phyloP scores from a whole-genome alignment of 2,113 vertebrate genomes.

The Rhea pennata region DNA sequence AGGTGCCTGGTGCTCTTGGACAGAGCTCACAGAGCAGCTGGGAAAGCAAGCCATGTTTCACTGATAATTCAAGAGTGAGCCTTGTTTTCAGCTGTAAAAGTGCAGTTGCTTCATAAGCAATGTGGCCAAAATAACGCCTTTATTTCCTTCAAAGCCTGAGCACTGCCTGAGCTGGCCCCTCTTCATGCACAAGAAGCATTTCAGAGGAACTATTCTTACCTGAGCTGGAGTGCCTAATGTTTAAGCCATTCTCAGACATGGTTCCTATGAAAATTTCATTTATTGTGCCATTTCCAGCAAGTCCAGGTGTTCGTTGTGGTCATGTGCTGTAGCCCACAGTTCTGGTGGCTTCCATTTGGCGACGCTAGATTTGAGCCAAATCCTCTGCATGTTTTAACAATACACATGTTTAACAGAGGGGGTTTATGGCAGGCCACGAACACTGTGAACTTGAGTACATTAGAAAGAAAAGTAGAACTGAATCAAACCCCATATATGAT shows the following conservation, averaged over 20 bases:
- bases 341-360: slow-evolving; percentile 25
- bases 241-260: background rate
- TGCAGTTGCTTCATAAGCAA: background rate
- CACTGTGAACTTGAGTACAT: background rate
- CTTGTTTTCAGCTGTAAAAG: background rate
- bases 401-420: background rate
- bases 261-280: background rate
- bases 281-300: background rate
- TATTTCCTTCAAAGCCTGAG: background rate
- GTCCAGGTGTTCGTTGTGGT: background rate
- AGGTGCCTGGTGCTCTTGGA: rapidly evolving
- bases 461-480: slow-evolving; percentile 44
- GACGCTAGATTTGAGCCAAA: background rate
- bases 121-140: background rate
- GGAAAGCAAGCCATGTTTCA: background rate
- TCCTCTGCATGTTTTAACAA: slow-evolving; percentile 29
- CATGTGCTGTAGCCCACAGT: background rate
- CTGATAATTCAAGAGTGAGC: rapidly evolving
- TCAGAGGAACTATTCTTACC: background rate
- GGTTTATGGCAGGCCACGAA: slow-evolving; percentile 2
- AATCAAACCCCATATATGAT: background rate
- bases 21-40: background rate
- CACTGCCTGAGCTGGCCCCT: rapidly evolving
- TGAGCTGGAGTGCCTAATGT: rapidly evolving
- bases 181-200: background rate